These are phyloP conservation scores for Dolichomitus sp. DNA, from an alignment of 2,888 invertebrate genomes.

Conservation along the genomic window DNA sequence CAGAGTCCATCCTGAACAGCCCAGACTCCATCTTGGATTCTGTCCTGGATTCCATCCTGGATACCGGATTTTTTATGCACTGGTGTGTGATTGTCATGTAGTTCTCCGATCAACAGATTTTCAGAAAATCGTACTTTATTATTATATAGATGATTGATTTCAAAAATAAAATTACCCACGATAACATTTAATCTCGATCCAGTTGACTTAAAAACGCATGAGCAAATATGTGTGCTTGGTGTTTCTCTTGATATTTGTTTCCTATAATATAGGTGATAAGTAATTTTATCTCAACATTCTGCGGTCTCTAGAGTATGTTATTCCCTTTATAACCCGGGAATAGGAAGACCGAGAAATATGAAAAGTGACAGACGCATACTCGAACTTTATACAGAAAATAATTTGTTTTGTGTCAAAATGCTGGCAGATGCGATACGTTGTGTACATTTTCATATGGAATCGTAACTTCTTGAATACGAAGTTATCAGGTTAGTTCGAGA, in stretches of 20 bases:
- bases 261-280: not conserved
- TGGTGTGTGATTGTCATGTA: too few species aligned
- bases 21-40: too few species aligned
- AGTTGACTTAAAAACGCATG: too few species aligned
- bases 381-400: not conserved
- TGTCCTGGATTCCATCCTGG: too few species aligned
- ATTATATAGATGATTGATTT: too few species aligned
- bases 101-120: too few species aligned
- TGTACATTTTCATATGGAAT: not conserved
- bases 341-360: not conserved
- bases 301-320: not conserved
- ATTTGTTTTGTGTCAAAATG: constrained; percentile 6
- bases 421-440: constrained; percentile 15
- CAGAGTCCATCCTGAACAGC: too few species aligned
- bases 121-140: too few species aligned
- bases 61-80: too few species aligned
- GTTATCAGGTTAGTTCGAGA: not conserved
- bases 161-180: too few species aligned
- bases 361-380: not conserved
- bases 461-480: not conserved
- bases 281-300: not conserved
- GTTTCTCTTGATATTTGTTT: not conserved
- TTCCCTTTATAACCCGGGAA: not conserved
- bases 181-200: too few species aligned
- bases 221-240: too few species aligned